A percentile compares a stretch with the other conserved stretches of the same genome.
Evolutionary conservation across 1,140 invertebrate genomes (phyloP).

Genomic region (Dysdera silvatica): DNA sequence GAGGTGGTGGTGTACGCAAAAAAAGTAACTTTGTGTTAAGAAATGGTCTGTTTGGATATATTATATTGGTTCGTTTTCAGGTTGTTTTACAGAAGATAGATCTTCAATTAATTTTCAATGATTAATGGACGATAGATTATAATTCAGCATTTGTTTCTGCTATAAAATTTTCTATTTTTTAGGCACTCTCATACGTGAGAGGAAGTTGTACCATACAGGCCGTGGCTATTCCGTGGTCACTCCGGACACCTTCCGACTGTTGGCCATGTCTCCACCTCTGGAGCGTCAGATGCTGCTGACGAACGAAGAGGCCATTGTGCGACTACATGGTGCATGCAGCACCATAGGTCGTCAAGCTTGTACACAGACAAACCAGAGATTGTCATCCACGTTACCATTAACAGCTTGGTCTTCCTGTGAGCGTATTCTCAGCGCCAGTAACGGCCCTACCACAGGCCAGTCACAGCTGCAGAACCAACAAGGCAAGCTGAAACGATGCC

Average conservation of each 20-base stretch:
- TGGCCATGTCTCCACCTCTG: slow-evolving; percentile 26
- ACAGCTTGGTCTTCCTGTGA: slow-evolving; percentile 21
- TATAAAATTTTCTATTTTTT: background rate
- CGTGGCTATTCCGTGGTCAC: slow-evolving; percentile 35
- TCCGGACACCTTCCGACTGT: slow-evolving; percentile 31
- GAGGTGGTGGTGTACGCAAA: no score
- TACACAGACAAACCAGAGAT: slow-evolving; percentile 11
- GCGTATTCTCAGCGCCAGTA: slow-evolving; percentile 21
- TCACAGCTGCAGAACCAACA: no score
- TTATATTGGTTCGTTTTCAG: no score
- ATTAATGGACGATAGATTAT: no score
- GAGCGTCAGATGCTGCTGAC: slow-evolving; percentile 59
- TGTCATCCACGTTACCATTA: no score
- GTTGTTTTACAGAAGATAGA: no score
- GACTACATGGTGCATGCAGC: slow-evolving; percentile 57
- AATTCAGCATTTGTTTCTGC: no score
- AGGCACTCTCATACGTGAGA: slow-evolving; percentile 27
- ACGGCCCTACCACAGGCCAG: no score
- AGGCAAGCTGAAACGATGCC: slow-evolving; percentile 19
- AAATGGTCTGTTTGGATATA: no score
- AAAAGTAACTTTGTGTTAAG: no score
- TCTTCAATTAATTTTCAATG: no score
- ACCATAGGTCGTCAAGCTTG: slow-evolving; percentile 6
- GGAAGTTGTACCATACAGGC: slow-evolving; percentile 40
- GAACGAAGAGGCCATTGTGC: slow-evolving; percentile 70